Evolutionary conservation across 2,888 invertebrate genomes (phyloP), one percentile per base, ranked within the genome.

Genomic region (Protodeltote pygarga): DNA sequence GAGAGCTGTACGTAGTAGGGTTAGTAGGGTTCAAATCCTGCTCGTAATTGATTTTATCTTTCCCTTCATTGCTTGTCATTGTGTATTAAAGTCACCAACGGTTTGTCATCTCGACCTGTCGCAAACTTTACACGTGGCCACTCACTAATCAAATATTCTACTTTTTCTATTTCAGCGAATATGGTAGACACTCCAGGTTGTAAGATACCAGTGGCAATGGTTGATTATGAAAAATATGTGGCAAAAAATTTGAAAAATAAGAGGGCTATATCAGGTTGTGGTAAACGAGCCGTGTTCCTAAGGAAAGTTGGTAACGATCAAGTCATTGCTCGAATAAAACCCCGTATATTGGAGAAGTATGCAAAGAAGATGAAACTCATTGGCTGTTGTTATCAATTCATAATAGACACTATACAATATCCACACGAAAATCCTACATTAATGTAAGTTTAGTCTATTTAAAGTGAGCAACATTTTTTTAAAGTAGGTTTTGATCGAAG

Each of bases 371-470:
- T 66, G 42, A 66, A 38, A 2, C 59, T 63, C 25, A 85, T 79
- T 45, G 59, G 77, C 21, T 90, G 89, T 46, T 89, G 89, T 65
- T 81, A 87, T 45, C 75, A 79, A 58, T 89, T 83, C 48, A 63
- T 83, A 19, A 46, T 64, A 28, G 59, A 64, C 31, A 60, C 67
- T 16, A 34, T 54, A 3, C 45, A 49, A 6, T 40, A 39, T 13
- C 67, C 52, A 13, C 52, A 67, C 19, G 61, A 62, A 54, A 54
- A 15, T 8, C 42, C 35, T 5, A 39, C 19, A 13, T 4, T 33
- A 29, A 9, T 29, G 63, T 57, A 27, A 42, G 63, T 62, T 21
- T 16, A 11, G n/a, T 47, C 33, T 33, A 23, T 23, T 9, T 2
- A n/a, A 9, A 21, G 9, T n/a, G 9, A 21, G 21, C 1, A 8